These are phyloP conservation scores for Cotesia chilonis DNA, from an alignment of 1,140 invertebrate genomes.

Conservation along the genomic window DNA sequence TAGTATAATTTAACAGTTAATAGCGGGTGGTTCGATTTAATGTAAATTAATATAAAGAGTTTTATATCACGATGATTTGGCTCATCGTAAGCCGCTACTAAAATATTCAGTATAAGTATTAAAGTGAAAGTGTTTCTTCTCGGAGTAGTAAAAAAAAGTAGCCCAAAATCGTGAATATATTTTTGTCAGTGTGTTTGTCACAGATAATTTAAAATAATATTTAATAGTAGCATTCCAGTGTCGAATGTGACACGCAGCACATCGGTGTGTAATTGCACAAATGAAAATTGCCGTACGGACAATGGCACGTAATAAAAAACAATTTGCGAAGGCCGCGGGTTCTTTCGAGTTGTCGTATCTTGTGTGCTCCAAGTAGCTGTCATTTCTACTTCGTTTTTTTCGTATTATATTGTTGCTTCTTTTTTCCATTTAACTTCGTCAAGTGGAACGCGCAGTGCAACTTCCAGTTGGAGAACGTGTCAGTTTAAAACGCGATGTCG, in stretches of 20 bases:
- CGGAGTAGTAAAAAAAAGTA: too few species aligned
- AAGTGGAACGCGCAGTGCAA: conserved; percentile 41
- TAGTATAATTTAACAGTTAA: too few species aligned
- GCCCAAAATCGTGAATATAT: background rate
- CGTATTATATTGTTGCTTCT: background rate
- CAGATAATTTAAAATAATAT: background rate
- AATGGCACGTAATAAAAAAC: conserved; percentile 54
- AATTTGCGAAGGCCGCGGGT: conserved; percentile 47
- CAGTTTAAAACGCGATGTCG: conserved; percentile 51
- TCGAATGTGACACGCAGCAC: background rate
- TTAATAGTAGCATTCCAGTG: background rate
- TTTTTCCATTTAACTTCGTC: conserved; percentile 41
- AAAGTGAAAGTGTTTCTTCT: too few species aligned
- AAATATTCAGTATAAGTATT: too few species aligned
- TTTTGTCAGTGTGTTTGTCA: background rate
- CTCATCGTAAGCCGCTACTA: too few species aligned
- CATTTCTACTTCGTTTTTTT: background rate
- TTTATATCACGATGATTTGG: too few species aligned
- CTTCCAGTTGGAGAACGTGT: conserved; percentile 38
- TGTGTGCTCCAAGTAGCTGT: too few species aligned
- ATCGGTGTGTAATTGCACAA: conserved; percentile 26
- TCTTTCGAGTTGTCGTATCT: conserved; percentile 18
- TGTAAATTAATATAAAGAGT: too few species aligned
- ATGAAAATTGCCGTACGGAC: conserved; percentile 33
- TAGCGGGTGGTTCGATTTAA: too few species aligned